Base-by-base conservation (phyloP, 1,140 invertebrate species). In the Platyscapa corneri region DNA sequence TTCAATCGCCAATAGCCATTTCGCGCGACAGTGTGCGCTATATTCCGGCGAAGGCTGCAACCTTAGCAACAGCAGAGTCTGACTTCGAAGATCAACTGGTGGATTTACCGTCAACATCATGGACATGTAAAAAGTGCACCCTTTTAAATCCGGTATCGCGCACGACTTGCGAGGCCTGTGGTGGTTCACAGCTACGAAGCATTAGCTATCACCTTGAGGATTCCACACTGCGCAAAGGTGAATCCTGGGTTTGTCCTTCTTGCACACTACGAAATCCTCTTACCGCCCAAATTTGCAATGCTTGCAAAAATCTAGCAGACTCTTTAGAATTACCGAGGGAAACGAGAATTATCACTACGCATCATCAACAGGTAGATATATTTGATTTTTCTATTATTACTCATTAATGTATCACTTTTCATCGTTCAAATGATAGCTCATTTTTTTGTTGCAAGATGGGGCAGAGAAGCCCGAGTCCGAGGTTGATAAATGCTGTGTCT, bases 61-160 rank as follows among this genome's bases (percentile, higher is more conserved):
- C 94, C n/a, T 88, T 93, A 70, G 92, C 92, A 2, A 92, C 91
- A 0, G 89, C 87, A 27, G 90, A 93, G 85, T 90, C 92, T 79
- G 88, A 94, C 89, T 78, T 91, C 18, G 92, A 93, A 12, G 91
- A 93, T 85, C 89, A 91, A n/a, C 60, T 90, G 1, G 91, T 92
- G 30, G 81, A 86, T 39, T 87, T 87, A 8, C 89, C 90, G n/a
- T 92, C 95, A 65, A n/a, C 37, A 12, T 67, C 85, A 12, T 98
- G 97, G 97, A 96, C 96, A 10, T 98, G 97, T 90, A 95, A 96
- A 87, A 97, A 97, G 89, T 98, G 97, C 91, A 98, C 97, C 2
- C 93, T 98, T 72, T 94, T 97, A 6, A 98, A 98, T 93, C 94
- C 95, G 34, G 94, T 94, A 0, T 93, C 94, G 34, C 94, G 95